Conservation (phyloP, 2,797 vertebrate species). For the Stomatorhinus walkeri region DNA sequence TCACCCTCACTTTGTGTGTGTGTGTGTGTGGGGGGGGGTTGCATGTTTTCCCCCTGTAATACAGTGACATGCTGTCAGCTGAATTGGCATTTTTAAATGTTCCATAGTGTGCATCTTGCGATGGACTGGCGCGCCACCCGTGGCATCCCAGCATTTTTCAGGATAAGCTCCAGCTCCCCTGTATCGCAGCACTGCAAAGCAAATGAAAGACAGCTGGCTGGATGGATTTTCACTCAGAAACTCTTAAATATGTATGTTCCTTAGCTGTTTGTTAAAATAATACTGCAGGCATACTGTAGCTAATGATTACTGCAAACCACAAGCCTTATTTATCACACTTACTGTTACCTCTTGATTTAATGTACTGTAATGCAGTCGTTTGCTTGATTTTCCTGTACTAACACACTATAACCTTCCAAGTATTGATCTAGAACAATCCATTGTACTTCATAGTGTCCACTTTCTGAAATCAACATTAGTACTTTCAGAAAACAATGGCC, state of each 20-base stretch:
- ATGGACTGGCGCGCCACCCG: background rate
- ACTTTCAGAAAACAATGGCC: background rate
- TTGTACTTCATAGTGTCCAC: background rate
- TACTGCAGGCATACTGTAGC: background rate
- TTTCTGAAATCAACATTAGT: background rate
- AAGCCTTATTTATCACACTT: background rate
- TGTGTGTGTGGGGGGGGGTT: background rate
- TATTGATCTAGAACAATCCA: background rate
- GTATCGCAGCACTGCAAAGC: background rate
- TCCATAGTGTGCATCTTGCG: background rate
- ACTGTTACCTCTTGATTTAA: background rate
- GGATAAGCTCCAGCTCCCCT: background rate
- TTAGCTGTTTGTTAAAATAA: background rate
- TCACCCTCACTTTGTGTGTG: background rate
- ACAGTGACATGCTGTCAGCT: background rate
- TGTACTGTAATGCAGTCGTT: background rate
- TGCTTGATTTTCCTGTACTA: background rate
- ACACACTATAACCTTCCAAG: background rate
- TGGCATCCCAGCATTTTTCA: background rate
- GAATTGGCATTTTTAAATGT: background rate
- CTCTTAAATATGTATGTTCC: background rate
- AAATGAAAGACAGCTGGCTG: background rate
- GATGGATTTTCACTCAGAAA: background rate
- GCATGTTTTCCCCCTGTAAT: background rate
- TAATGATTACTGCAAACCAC: background rate